Conservation (phyloP, 2,797 vertebrate species). For the Tamandua tetradactyla region DNA sequence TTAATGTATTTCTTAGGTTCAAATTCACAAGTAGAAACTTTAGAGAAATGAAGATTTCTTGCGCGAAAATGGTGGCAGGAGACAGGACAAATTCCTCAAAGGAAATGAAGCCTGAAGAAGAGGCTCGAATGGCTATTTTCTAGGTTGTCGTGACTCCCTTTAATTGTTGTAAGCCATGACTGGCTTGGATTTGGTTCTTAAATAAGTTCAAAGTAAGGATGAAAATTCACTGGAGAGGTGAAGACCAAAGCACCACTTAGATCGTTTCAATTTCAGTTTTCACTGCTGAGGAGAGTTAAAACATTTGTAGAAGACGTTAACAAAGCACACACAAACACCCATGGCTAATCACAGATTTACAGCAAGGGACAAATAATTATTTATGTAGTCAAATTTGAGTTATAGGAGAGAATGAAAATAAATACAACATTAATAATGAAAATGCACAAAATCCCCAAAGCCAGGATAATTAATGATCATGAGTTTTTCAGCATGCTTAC, state of each 20-base stretch:
- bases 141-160: neutral
- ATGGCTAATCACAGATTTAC: neutral
- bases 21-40: neutral
- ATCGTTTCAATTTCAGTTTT: slow-evolving; percentile 22
- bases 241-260: neutral
- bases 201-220: neutral
- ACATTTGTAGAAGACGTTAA: neutral
- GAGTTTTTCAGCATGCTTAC: slow-evolving; percentile 37
- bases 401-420: neutral
- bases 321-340: neutral
- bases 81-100: neutral
- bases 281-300: neutral
- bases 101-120: neutral
- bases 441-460: neutral
- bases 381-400: neutral
- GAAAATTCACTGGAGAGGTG: neutral
- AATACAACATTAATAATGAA: slow-evolving; percentile 27
- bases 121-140: neutral
- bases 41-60: neutral
- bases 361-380: neutral
- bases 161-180: neutral
- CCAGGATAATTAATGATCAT: slow-evolving; percentile 2
- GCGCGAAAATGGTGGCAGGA: neutral
- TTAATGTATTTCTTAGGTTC: slow-evolving; percentile 9
- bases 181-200: neutral